Percentiles rank a stretch among this genome's conserved stretches.
Conservation (phyloP, 2,113 vertebrate genomes). For the Struthio camelus region DNA sequence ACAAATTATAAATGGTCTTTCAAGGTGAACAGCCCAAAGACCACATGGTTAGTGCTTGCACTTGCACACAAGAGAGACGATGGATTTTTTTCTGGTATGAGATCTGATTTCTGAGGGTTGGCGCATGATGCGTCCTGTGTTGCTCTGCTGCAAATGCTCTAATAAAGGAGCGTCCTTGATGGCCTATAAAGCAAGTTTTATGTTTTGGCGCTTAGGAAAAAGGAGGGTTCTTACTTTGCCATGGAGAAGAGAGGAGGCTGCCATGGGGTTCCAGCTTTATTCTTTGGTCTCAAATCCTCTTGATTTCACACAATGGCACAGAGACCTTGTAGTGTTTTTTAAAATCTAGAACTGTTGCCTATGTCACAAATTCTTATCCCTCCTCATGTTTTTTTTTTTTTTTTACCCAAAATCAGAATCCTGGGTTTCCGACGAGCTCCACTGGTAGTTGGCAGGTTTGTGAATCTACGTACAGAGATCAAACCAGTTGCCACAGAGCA, state of each 20-base stretch:
- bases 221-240: neutral
- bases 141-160: neutral
- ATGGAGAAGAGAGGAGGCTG: neutral
- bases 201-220: neutral
- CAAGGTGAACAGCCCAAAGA: neutral
- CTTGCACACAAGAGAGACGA: neutral
- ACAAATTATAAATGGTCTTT: neutral
- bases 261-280: neutral
- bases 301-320: neutral
- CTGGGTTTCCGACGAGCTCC: slow-evolving; percentile 95
- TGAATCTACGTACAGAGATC: slow-evolving; percentile 94
- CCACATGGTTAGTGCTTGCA: neutral
- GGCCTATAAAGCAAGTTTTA: neutral
- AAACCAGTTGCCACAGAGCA: slow-evolving; percentile 96
- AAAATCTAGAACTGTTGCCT: neutral
- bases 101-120: neutral
- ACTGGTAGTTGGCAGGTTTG: slow-evolving; percentile 90
- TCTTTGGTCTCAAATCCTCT: neutral
- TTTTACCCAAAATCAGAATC: slow-evolving; percentile 78
- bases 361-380: neutral
- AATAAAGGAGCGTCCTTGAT: neutral
- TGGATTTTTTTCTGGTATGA: neutral
- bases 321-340: neutral
- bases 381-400: neutral
- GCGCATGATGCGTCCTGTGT: neutral